phyloP scores from a whole-genome alignment of 2,113 vertebrate genomes.

The Brachirus orientalis region DNA sequence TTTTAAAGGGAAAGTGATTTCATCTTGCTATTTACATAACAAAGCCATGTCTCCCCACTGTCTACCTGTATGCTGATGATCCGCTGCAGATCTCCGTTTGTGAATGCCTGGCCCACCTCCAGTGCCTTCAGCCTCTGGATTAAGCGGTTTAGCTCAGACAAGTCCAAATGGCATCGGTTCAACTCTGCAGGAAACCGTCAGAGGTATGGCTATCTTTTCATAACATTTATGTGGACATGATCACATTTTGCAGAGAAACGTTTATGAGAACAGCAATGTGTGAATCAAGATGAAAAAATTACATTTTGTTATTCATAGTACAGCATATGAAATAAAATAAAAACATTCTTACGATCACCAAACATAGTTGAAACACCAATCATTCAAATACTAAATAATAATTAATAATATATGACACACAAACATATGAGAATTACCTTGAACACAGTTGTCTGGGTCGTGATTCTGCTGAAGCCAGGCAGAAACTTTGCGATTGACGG shows the following conservation, averaged over 20 bases:
- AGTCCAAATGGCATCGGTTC: conserved; percentile 85
- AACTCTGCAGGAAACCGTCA: conserved; percentile 78
- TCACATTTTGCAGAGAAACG: neutral
- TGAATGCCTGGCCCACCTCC: conserved; percentile 83
- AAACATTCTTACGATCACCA: too few relatives aligned
- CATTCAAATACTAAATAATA: neutral
- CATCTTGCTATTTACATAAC: too few relatives aligned
- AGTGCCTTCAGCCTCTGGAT: conserved; percentile 87
- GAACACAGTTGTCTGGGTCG: conserved; percentile 84
- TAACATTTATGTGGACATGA: neutral
- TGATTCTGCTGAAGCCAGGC: conserved; percentile 90
- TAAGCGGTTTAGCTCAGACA: conserved; percentile 85
- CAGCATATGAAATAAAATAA: too few relatives aligned
- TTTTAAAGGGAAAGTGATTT: neutral
- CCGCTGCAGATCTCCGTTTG: conserved; percentile 75
- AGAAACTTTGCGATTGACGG: conserved; percentile 82
- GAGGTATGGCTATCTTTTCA: neutral
- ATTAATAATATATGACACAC: neutral
- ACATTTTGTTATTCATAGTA: too few relatives aligned
- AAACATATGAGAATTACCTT: conserved; percentile 75
- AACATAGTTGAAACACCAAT: too few relatives aligned
- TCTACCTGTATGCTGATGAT: conserved; percentile 81
- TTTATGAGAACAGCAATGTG: too few relatives aligned
- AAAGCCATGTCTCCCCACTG: neutral
- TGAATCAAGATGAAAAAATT: too few relatives aligned